Percentiles rank a stretch among this genome's conserved stretches.
phyloP scores from a whole-genome alignment of 1,140 invertebrate genomes.

The Colletes gigas region DNA sequence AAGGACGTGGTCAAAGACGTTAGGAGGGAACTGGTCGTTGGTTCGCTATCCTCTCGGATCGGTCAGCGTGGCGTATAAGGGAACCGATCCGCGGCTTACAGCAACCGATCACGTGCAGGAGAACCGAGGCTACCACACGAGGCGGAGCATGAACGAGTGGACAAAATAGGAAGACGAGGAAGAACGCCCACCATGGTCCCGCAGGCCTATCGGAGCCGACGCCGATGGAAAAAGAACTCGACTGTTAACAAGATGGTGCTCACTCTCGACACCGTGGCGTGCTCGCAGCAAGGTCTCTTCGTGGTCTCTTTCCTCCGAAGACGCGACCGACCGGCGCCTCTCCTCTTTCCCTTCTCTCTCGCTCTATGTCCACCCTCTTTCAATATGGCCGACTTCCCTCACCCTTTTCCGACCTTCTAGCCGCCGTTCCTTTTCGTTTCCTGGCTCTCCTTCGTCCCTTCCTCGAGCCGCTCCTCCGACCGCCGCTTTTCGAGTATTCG shows the following conservation, averaged over 20 bases:
- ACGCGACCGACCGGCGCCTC: slow-evolving; percentile 72
- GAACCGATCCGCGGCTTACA: slow-evolving; percentile 19
- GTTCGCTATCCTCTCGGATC: slow-evolving; percentile 46
- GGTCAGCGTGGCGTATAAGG: slow-evolving; percentile 32
- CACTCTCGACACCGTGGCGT: slow-evolving; percentile 70
- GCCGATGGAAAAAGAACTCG: slow-evolving; percentile 77
- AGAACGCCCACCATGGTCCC: slow-evolving; percentile 78
- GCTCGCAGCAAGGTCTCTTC: slow-evolving; percentile 54
- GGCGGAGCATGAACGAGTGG: slow-evolving; percentile 76
- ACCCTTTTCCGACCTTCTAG: slow-evolving; percentile 57
- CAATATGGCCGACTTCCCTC: slow-evolving; percentile 76
- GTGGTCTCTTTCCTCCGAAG: slow-evolving; percentile 58
- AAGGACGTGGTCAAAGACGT: slow-evolving; percentile 36
- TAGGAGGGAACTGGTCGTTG: slow-evolving; percentile 20
- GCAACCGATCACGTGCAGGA: slow-evolving; percentile 53
- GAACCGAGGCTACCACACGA: slow-evolving; percentile 66
- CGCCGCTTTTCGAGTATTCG: slow-evolving; percentile 63
- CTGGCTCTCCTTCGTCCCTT: slow-evolving; percentile 6
- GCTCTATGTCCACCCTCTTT: slow-evolving; percentile 70
- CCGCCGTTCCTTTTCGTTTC: slow-evolving; percentile 32
- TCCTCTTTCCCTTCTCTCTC: slow-evolving; percentile 27
- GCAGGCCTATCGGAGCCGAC: slow-evolving; percentile 78
- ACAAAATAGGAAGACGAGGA: slow-evolving; percentile 79
- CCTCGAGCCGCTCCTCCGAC: slow-evolving; percentile 21
- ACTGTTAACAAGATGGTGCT: slow-evolving; percentile 81